Base-by-base conservation (phyloP, 2,113 vertebrate species). In the Boleophthalmus pectinirostris region DNA sequence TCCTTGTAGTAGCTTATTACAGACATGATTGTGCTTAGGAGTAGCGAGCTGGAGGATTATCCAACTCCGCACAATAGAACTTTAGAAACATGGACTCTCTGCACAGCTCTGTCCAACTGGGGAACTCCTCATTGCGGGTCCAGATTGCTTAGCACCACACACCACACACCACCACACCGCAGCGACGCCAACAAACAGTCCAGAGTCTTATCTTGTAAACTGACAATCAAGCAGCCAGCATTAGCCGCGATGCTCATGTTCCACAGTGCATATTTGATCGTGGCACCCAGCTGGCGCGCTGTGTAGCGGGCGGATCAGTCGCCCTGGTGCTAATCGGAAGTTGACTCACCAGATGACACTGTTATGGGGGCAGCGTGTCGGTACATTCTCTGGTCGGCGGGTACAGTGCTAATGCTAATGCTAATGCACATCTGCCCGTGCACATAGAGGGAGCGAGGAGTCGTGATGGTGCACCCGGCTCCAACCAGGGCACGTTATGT, bases 261-360 rank as follows among this genome's bases (percentile, higher is more conserved):
- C 61, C 24, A 18, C 58, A 33, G 25, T 33, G 58, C 61, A 64
- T 64, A n/a, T 38, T 67, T 46, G 66, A 71, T 68, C 65, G 74
- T 20, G 57, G n/a, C 11, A 77, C 77, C 88, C 90, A 91, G 91
- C 89, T 91, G 89, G 87, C 72, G 73, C 82, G 57, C 80, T 88
- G 43, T 24, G 85, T 90, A 79, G 83, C 86, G 90, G 61, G 61
- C 8, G 33, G 33, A 21, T 74, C 82, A 54, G 77, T 78, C 75
- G 86, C 75, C 76, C 15, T 24, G 61, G 63, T 63, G 76, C 83
- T 89, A 90, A 91, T 89, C 89, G 82, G 73, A 87, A 72, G 87
- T 89, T 84, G 85, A 89, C 82, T 84, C 84, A 61, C 69, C 80
- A 81, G 88, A 88, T 90, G 89, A 88, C 85, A 79, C 61, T 14